phyloP scores from a whole-genome alignment of 2,113 vertebrate genomes.

The Indicator indicator region DNA sequence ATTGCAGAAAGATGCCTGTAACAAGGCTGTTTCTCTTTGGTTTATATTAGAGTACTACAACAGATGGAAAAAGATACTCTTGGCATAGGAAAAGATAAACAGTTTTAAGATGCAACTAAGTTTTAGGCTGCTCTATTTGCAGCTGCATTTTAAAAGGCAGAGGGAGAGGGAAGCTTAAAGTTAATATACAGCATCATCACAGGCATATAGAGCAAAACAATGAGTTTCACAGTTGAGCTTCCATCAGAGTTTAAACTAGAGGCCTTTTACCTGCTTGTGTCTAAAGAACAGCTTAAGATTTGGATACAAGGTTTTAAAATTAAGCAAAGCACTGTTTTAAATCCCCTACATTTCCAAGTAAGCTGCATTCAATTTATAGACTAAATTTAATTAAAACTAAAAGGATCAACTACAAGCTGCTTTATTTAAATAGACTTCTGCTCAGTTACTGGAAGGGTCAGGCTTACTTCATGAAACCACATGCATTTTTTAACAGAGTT shows the following conservation, averaged over 20 bases:
- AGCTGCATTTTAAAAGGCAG: background rate
- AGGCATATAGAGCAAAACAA: background rate
- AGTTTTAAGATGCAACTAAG: background rate
- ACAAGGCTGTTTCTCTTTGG: background rate
- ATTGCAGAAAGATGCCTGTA: background rate
- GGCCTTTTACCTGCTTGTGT: slow-evolving; percentile 14
- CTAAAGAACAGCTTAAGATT: slow-evolving; percentile 46
- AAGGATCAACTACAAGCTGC: slow-evolving; percentile 55
- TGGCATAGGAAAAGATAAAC: background rate
- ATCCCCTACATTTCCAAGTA: slow-evolving; percentile 12
- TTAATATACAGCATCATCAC: background rate
- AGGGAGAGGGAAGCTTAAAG: background rate
- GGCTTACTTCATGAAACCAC: background rate
- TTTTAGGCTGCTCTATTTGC: slow-evolving; percentile 24
- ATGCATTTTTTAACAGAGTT: background rate
- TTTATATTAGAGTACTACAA: background rate
- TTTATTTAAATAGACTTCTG: slow-evolving; percentile 58
- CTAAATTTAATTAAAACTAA: slow-evolving; percentile 63
- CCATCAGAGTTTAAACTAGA: background rate
- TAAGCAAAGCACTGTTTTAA: slow-evolving; percentile 37
- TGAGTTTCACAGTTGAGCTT: background rate
- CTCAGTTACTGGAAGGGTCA: slow-evolving; percentile 25
- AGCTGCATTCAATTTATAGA: slow-evolving; percentile 55
- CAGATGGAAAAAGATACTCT: background rate
- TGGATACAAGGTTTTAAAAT: slow-evolving; percentile 34